Evolutionary conservation across 1,140 invertebrate genomes (phyloP), one percentile per base, ranked within the genome.

Genomic region (Eupristina koningsbergeri): DNA sequence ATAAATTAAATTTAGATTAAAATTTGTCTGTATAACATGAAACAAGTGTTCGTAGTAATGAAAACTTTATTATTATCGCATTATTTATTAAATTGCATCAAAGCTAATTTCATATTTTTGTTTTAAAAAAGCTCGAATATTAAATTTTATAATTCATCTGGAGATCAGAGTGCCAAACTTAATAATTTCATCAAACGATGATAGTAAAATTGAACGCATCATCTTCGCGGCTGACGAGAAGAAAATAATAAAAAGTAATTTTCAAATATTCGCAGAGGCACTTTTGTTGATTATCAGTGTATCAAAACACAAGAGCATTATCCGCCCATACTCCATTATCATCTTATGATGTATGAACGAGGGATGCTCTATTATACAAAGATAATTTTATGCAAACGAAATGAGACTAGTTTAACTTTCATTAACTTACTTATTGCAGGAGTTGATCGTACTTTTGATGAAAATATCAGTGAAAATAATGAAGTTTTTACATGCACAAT

Each of bases 341-440:
- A 3, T 36, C 58, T 78, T 64, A 78, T 63, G 58, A 78, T 39
- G n/a, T 78, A 78, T 63, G 39, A 64, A 78, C 39, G 36, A 78
- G 58, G 53, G 19, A 15, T 58, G 36, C 34, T 58, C 76, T 45
- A 64, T 78, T 78, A 58, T 64, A 13, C 26, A 45, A 41, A 63
- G 36, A 78, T 63, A 78, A 78, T 78, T 78, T 22, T 64, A 78
- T 64, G 58, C 76, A 78, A 41, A 78, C 76, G 58, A 64, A 78
- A 78, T n/a, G 39, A 63, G 34, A 41, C 34, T 64, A 64, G 50
- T 78, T 64, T 78, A 19, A 78, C 34, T 64, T 63, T 64, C 58
- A 61, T 78, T 77, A 77, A 77, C 58, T 63, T 22, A 50, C 74
- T 75, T 58, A 75, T 75, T 75, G 45, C 47, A 53, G 45, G 50